phyloP scores from a whole-genome alignment of 2,888 invertebrate species.

The Euproctis similis region DNA sequence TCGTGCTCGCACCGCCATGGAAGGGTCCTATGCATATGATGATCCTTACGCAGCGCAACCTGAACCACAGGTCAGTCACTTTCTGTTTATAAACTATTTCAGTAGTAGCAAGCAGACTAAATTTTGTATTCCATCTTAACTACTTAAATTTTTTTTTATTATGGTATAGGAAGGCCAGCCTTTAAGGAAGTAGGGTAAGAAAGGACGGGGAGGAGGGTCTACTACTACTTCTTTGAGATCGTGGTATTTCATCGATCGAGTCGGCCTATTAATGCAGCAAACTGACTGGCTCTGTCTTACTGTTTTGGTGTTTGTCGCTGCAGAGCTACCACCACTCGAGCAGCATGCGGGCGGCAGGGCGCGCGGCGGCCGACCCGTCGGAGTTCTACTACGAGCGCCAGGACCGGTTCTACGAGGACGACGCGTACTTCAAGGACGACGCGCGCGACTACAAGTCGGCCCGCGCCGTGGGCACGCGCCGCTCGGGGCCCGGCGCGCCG shows the following conservation, averaged over 20 bases:
- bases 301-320: neutral
- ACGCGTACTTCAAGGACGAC: conserved; percentile 46
- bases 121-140: too few relatives aligned
- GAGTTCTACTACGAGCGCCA: conserved; percentile 76
- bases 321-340: conserved; percentile 6
- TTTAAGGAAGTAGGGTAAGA: too few relatives aligned
- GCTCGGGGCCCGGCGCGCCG: conserved; percentile 25
- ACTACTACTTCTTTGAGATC: too few relatives aligned
- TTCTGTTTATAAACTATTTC: too few relatives aligned
- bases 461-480: conserved; percentile 59
- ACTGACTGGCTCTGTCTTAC: too few relatives aligned
- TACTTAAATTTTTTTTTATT: too few relatives aligned
- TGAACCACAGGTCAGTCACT: conserved; percentile 52
- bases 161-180: too few relatives aligned
- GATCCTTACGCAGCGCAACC: conserved; percentile 47
- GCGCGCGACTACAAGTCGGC: conserved; percentile 52
- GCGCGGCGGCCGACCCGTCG: conserved; percentile 79
- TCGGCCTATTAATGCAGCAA: too few relatives aligned
- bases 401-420: conserved; percentile 63
- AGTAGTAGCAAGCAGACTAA: too few relatives aligned
- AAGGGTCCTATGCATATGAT: conserved; percentile 81
- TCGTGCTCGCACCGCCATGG: conserved; percentile 88
- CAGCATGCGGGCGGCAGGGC: conserved; percentile 52
- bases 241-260: too few relatives aligned
- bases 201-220: too few relatives aligned